Conservation (phyloP, 2,888 invertebrate species). For the Plutella xylostella region DNA sequence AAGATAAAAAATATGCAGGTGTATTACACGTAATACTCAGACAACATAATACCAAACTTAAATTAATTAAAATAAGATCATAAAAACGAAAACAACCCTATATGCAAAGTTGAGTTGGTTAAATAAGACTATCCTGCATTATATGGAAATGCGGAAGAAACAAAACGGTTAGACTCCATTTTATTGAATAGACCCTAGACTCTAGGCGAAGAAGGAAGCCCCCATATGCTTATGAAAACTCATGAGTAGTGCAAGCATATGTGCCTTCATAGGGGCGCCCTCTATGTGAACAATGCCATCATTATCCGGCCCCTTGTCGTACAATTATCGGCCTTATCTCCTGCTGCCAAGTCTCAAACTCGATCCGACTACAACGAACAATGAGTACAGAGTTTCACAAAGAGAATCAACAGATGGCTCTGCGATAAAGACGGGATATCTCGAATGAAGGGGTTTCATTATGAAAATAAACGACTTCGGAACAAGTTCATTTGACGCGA, state of each 20-base stretch:
- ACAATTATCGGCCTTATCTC: slow-evolving; percentile 32
- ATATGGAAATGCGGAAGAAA: no score
- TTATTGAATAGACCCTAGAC: no score
- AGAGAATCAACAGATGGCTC: slow-evolving; percentile 56
- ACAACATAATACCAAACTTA: no score
- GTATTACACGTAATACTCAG: no score
- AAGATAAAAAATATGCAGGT: no score
- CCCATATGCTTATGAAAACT: slow-evolving; percentile 37
- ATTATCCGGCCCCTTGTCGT: slow-evolving; percentile 30
- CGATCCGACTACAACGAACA: slow-evolving; percentile 22
- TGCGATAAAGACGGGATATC: slow-evolving; percentile 38
- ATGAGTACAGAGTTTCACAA: slow-evolving; percentile 37
- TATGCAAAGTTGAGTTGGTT: no score
- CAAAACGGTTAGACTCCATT: no score
- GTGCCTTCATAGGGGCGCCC: slow-evolving; percentile 43
- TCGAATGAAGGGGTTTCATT: slow-evolving; percentile 37
- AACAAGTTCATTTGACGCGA: slow-evolving; percentile 20
- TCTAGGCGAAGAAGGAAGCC: no score
- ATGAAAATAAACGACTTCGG: slow-evolving; percentile 35
- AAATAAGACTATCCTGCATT: no score
- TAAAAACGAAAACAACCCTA: no score
- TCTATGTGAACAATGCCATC: slow-evolving; percentile 38
- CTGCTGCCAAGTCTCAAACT: slow-evolving; percentile 27
- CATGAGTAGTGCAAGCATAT: slow-evolving; percentile 33
- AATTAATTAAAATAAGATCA: no score